Evolutionary conservation across 2,797 vertebrate genomes (phyloP).

Genomic region (Myotis pilosus): DNA sequence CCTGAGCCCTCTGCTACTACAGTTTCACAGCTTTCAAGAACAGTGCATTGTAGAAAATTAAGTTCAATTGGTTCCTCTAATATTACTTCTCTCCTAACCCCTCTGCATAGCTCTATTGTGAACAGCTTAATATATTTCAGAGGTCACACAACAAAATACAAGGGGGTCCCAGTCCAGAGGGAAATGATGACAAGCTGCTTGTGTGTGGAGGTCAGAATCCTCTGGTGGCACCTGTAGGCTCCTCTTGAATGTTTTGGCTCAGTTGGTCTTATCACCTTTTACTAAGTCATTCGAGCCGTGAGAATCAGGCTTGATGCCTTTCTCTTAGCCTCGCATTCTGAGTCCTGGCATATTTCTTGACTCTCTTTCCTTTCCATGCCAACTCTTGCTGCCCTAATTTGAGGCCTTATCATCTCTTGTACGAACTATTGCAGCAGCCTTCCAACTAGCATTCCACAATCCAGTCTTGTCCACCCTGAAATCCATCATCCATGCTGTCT

Average conservation of each 20-base stretch:
- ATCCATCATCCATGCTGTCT: neutral
- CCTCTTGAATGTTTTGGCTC: neutral
- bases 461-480: neutral
- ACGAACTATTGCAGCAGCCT: neutral
- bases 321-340: neutral
- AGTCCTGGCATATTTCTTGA: neutral
- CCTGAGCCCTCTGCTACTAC: neutral
- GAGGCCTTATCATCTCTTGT: neutral
- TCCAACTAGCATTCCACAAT: neutral
- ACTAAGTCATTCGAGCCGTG: neutral
- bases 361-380: neutral
- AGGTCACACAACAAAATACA: neutral
- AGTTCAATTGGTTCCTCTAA: neutral
- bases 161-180: neutral
- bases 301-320: slow-evolving; percentile 40
- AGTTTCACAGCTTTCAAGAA: neutral
- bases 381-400: neutral
- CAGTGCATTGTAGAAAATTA: neutral
- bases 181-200: neutral
- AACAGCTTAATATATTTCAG: neutral
- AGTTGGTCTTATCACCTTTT: neutral
- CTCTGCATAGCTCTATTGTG: neutral
- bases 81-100: neutral
- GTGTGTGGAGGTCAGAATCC: neutral
- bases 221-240: neutral